Evolutionary conservation across 2,797 vertebrate genomes (phyloP), one percentile per base, ranked within the genome.

Genomic region (Lindbergichthys nudifrons): DNA sequence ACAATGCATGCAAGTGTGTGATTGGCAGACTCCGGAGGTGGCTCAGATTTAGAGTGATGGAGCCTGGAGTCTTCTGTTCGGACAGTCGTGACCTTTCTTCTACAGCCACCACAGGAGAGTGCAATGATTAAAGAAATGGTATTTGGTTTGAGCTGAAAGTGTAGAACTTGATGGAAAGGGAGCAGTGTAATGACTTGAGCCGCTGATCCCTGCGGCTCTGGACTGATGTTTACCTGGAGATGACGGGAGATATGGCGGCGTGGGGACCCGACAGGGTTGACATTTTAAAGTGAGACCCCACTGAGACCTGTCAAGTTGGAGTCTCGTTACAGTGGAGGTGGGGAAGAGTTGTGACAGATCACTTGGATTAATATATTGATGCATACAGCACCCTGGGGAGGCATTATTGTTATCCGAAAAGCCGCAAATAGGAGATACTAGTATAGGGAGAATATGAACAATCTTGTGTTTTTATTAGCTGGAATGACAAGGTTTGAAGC

Each of bases 281-380:
- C 81, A 87, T 90, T 90, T 88, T 72, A 75, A 87, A 77, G 79
- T 53, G 68, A 78, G 79, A 60, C 63, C 80, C 73, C 12, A 42
- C 83, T 43, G 80, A 65, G 70, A 65, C 39, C 6, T 2, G 80
- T 84, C 81, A 67, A 61, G 73, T 36, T 78, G 81, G 82, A 82
- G 82, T 76, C 71, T 47, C 10, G 82, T 26, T 45, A 30, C 19
- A 74, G 39, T 8, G 45, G 48, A 58, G 63, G 52, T 69, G n/a
- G 42, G 54, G 64, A 15, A 59, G 48, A 75, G 45, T 57, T 69
- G 46, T 77, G 80, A 80, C 52, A 80, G n/a, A 41, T 65, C 54
- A 73, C 71, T 80, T 57, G 74, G 61, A 79, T 79, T 64, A 64
- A 74, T 80, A 54, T 85, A 75, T 47, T 14, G 7, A 16, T 63